Base-by-base conservation (phyloP, 2,888 invertebrate genomes). In the Dendrolimus pini region DNA sequence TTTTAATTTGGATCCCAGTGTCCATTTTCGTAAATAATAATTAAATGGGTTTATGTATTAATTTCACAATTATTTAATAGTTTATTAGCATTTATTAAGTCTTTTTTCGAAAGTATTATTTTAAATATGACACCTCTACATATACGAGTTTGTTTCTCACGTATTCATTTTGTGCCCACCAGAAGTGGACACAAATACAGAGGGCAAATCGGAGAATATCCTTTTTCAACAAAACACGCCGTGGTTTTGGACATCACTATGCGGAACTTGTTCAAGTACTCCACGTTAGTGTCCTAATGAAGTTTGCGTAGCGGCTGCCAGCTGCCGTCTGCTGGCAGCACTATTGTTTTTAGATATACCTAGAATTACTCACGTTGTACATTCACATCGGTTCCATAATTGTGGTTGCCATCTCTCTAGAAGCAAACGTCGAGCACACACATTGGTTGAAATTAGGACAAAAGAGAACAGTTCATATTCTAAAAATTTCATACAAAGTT, bases 241-340 rank as follows among this genome's bases (percentile, higher is more conserved):
- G 55, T 54, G 54, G 55, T 54, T 54, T 61, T 54, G 42, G 30
- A 9, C 41, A 30, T 55, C 55, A 54, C 52, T 52, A 59, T 57
- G 54, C 41, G 54, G 54, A 63, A 62, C 55, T 62, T 60, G 55
- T 52, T 12, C 58, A 13, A 55, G 56, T 58, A 55, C 30, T 52
- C 41, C 13, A 55, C 54, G 54, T 58, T 59, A 54, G 61, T 60
- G 57, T 56, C 55, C 55, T 68, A 66, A 66, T 68, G 64, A 70
- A 74, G 71, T 69, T 74, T 63, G 58, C 56, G 52, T 54, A 55
- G 57, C 61, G 65, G 54, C 59, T 54, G 61, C 64, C 67, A 72
- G 67, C 67, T 69, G 69, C 58, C 61, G 64, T 52, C 59, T 47
- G 30, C 55, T n/a, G 10, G 10, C 54, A 41, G 56, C 57, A 56